phyloP scores from a whole-genome alignment of 2,888 invertebrate genomes.

The Arctia plantaginis region DNA sequence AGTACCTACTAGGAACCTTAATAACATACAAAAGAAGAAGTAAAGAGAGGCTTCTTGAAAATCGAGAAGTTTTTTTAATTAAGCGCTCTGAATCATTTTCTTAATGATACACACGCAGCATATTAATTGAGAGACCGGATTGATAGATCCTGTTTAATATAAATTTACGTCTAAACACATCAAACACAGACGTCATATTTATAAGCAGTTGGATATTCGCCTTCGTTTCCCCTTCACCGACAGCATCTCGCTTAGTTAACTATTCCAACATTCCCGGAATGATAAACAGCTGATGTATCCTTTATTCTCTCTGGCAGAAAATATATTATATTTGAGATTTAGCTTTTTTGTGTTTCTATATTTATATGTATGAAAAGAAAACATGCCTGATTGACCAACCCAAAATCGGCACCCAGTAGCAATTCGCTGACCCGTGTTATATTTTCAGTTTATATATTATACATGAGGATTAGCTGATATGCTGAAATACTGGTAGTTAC shows the following conservation, averaged over 20 bases:
- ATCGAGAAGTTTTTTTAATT: neutral
- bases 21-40: neutral
- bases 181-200: constrained; percentile 6
- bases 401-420: constrained; percentile 6
- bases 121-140: neutral
- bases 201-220: constrained; percentile 40
- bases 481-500: neutral
- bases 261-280: constrained; percentile 42
- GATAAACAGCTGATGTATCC: constrained; percentile 39
- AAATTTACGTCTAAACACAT: neutral
- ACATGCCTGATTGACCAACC: constrained; percentile 17
- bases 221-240: constrained; percentile 16
- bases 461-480: neutral
- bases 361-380: constrained; percentile 8
- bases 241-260: constrained; percentile 44
- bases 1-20: neutral
- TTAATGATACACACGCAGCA: neutral
- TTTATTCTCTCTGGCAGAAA: constrained; percentile 19
- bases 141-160: neutral
- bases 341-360: constrained; percentile 17
- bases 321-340: constrained; percentile 17
- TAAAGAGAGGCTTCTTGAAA: neutral
- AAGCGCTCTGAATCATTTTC: neutral
- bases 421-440: constrained; percentile 4
- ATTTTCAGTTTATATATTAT: neutral